Base-by-base conservation (phyloP, 2,113 vertebrate species). In the Circaetus gallicus region DNA sequence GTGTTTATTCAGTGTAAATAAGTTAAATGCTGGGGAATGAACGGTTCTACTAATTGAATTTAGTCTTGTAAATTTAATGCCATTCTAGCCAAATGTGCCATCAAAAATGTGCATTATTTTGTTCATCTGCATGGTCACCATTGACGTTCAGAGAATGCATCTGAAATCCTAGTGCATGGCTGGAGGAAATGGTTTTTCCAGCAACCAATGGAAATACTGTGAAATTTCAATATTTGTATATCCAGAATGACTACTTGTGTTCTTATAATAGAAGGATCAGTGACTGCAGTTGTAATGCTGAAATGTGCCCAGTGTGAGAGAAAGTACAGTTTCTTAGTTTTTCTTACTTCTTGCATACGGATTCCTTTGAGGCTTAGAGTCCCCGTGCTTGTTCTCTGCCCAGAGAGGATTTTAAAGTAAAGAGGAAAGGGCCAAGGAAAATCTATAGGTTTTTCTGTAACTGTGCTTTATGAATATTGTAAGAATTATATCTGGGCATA, bases 1-100 rank as follows among this genome's bases (percentile, higher is more conserved):
- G 78, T 96, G 92, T 95, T 96, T 94, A 95, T 95, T 94, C 95
- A 91, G 84, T 97, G 94, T 95, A 96, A 97, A 95, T 95, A 95
- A 96, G 92, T 91, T 94, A 89, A 94, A 93, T 89, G 81, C 90
- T 91, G 52, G 50, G 29, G 78, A 96, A 94, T 86, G 45, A 95
- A 90, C 2, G 14, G 24, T 93, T 93, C 89, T 93, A 59, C 89
- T 96, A 96, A 97, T 95, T 93, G n/a, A 92, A 95, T 95, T 95
- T 95, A 93, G 95, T 94, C 73, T 94, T 96, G 71, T 87, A 89
- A 95, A 96, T 96, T 88, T 94, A 93, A 86, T 96, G 89, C 66
- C 52, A 70, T 85, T 81, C 94, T 91, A 20, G 52, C 67, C 89
- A 97, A 95, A 95, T 89, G 74, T 67, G 74, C 87, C 84, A 95